Evolutionary conservation across 2,888 invertebrate species (phyloP), one percentile per base, ranked within the genome.

Genomic region (Lepidochrysops patricia): DNA sequence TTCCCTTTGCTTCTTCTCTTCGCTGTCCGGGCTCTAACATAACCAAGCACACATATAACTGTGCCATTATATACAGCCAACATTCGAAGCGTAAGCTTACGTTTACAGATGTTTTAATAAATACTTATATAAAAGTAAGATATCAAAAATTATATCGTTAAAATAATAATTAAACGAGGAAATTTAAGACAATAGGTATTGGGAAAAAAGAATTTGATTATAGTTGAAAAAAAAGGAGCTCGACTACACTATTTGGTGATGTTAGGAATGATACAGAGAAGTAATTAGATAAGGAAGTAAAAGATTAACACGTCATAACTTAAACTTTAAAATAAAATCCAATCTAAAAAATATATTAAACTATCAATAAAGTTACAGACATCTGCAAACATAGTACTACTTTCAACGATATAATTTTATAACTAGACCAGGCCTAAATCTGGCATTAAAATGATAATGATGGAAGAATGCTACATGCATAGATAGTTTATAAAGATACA

Each of bases 1-100:
- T 72, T 97, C 96, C 59, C 97, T 91, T 76, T 96, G 96, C 69
- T 94, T 91, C 85, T 96, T 97, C 79, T 97, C 97, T 72, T 94
- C 95, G 57, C 91, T 93, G 65, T 94, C 92, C 76, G 94, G 94
- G 76, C 93, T 93, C 83, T 94, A 93, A 69, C 73, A 73, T 70
- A 70, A 80, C 77, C 79, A 79, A 59, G 59, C 59, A 59, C 59
- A 79, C 73, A 70, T 79, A 80, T 79, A 76, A 73, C 71, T 74
- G 75, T 73, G 78, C 77, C 65, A 52, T 58, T 80, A 80, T 82
- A 71, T 83, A 84, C 84, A 84, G 85, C 85, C 87, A 82, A 80
- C 82, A 86, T 85, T 84, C 84, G 71, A 83, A 85, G 85, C 87
- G 66, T 73, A 77, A 79, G 75, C 77, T 60, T 54, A 64, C 72